These are phyloP conservation scores for Ichneumoninae sp. DNA, from an alignment of 2,888 invertebrate genomes.

Conservation along the genomic window DNA sequence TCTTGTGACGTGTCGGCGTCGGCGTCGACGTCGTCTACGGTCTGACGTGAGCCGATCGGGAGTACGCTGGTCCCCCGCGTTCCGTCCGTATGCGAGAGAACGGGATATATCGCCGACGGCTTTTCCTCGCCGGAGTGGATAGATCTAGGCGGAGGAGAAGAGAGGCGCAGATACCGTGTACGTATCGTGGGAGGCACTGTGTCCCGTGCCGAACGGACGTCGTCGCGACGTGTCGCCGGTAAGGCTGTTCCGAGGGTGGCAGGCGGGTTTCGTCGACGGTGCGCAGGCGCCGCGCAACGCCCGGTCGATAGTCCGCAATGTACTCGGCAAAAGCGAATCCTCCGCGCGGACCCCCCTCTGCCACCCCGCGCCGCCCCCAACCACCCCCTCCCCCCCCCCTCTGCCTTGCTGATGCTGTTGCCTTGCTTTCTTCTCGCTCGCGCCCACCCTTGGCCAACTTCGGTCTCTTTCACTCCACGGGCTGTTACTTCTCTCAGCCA, in stretches of 20 bases:
- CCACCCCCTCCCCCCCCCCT: not conserved
- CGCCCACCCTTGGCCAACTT: constrained; percentile 5
- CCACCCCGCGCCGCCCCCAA: constrained; percentile 34
- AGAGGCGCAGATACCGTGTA: constrained; percentile 65
- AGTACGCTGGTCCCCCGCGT: constrained; percentile 2
- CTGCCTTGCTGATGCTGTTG: constrained; percentile 15
- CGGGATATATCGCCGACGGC: constrained; percentile 30
- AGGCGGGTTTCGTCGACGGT: constrained; percentile 70
- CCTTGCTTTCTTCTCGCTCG: constrained; percentile 35
- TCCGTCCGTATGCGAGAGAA: constrained; percentile 41
- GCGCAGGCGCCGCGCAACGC: constrained; percentile 78
- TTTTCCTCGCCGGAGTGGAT: constrained; percentile 22
- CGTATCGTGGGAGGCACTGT: constrained; percentile 71
- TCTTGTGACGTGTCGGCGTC: constrained; percentile 42
- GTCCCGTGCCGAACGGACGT: constrained; percentile 66
- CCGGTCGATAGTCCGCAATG: constrained; percentile 83
- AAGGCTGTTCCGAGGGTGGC: constrained; percentile 75
- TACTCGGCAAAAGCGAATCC: constrained; percentile 73
- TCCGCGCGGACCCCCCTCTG: constrained; percentile 38
- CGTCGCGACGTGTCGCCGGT: constrained; percentile 80
- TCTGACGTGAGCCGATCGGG: constrained; percentile 24
- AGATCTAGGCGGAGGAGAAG: constrained; percentile 54
- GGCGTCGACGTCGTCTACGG: constrained; percentile 26
- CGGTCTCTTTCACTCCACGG: not conserved
- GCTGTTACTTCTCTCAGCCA: not conserved